Evolutionary conservation across 2,113 vertebrate species (phyloP).

Genomic region (Gnathonemus echidnorhynchus): DNA sequence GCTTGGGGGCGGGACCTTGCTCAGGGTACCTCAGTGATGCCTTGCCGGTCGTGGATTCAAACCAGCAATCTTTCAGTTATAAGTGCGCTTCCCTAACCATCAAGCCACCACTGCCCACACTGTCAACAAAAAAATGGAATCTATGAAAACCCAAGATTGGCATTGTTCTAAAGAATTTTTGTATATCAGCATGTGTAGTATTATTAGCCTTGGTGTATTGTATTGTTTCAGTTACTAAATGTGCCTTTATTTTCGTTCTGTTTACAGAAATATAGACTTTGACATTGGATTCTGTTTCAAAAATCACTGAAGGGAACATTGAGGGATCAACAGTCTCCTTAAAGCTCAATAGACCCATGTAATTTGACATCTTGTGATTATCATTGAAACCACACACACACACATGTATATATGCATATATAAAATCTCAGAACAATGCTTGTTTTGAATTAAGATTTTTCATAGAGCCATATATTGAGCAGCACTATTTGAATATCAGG

Average conservation of each 20-base stretch:
- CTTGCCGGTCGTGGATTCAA: no score
- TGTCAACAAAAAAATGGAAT: background rate
- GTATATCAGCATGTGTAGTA: background rate
- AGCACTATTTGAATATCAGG: constrained; percentile 51
- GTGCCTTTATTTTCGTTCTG: background rate
- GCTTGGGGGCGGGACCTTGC: no score
- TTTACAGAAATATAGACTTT: constrained; percentile 23
- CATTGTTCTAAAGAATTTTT: background rate
- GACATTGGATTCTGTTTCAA: constrained; percentile 53
- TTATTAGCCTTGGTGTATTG: background rate
- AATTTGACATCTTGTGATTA: constrained; percentile 62
- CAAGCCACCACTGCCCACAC: background rate
- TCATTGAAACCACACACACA: constrained; percentile 56
- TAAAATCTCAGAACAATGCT: constrained; percentile 65
- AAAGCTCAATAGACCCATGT: constrained; percentile 53
- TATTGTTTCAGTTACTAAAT: background rate
- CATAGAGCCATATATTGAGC: constrained; percentile 45
- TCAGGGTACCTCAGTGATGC: no score
- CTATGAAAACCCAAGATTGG: background rate
- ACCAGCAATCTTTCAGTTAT: no score
- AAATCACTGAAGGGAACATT: constrained; percentile 44
- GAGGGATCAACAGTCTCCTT: constrained; percentile 53
- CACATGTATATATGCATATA: constrained; percentile 66
- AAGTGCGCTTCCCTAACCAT: no score
- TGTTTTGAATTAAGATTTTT: constrained; percentile 70